Base-by-base conservation (phyloP, 64 coral and sea anemone species). In the Pocillopora damicornis region DNA sequence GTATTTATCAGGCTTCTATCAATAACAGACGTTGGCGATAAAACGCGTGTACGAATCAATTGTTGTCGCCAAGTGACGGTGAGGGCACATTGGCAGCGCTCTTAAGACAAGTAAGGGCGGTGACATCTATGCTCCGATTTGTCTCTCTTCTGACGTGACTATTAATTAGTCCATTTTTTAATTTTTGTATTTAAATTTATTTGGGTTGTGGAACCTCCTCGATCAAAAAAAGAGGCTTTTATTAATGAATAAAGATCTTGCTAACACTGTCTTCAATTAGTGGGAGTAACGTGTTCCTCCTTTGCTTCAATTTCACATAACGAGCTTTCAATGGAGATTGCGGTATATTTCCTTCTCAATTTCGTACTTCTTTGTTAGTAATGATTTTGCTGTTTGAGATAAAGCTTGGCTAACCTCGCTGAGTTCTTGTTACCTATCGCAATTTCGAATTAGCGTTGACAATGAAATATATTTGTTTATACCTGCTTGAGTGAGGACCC, bases 131-230 rank as follows among this genome's bases (percentile, higher is more conserved):
- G 51, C 12, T 58, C 18, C 58, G 37, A 85, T 85, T 85, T 42
- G 81, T 66, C 65, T 85, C 11, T 67, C 71, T 66, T 73, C n/a
- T 59, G 35, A 68, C 51, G 73, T 78, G 89, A 77, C 81, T 85
- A 91, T 91, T 75, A 91, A 91, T 91, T 81, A 90, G 68, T 90
- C 79, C 20, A 72, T 80, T 82, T 71, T 89, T 61, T 86, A 60
- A 81, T 86, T 91, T 86, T 91, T 75, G 62, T 68, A 91, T 91
- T 86, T 60, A 76, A 86, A 66, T 34, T 82, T 86, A 63, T 82
- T 86, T 91, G 74, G 62, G 80, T 86, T 25, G 14, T 25, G 38
- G 57, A 16, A 34, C 58, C 56, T 61, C 59, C 60, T 36, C 80
- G 37, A 42, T 83, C 61, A 67, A 45, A 66, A 66, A 67, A 73